phyloP scores from a whole-genome alignment of 2,797 vertebrate genomes.

The Hybognathus amarus region DNA sequence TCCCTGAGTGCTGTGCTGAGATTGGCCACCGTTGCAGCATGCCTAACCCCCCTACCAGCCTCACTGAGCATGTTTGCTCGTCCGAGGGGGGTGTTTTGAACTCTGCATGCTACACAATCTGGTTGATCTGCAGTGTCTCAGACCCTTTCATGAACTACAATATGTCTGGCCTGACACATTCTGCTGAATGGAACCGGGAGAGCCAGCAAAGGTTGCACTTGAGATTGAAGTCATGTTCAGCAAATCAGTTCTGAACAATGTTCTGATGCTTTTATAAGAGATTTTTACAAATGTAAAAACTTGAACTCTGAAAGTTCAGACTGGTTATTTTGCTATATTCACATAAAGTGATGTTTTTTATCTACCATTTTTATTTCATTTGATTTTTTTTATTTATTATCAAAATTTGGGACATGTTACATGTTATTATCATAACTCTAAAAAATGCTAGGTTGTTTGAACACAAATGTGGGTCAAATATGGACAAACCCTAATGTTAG shows the following conservation, averaged over 20 bases:
- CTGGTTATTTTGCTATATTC: no score
- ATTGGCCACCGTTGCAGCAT: conserved; percentile 10
- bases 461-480: no score
- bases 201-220: conserved; percentile 33
- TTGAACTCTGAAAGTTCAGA: background rate
- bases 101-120: conserved; percentile 58
- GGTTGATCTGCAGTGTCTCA: conserved; percentile 45
- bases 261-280: background rate
- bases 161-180: conserved; percentile 52
- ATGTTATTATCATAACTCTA: background rate
- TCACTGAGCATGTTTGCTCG: conserved; percentile 54
- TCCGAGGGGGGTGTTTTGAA: conserved; percentile 59
- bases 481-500: no score
- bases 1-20: conserved; percentile 5
- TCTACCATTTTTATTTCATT: background rate
- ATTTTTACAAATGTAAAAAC: background rate
- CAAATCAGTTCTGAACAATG: background rate
- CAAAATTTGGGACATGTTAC: background rate
- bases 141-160: conserved; percentile 53
- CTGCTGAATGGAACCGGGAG: conserved; percentile 43
- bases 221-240: conserved; percentile 26
- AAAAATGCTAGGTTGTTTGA: no score
- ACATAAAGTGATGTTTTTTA: background rate
- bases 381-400: background rate
- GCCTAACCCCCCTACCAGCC: background rate